Evolutionary conservation across 2,797 vertebrate genomes (phyloP), one percentile per base, ranked within the genome.

Genomic region (Knipowitschia caucasica): DNA sequence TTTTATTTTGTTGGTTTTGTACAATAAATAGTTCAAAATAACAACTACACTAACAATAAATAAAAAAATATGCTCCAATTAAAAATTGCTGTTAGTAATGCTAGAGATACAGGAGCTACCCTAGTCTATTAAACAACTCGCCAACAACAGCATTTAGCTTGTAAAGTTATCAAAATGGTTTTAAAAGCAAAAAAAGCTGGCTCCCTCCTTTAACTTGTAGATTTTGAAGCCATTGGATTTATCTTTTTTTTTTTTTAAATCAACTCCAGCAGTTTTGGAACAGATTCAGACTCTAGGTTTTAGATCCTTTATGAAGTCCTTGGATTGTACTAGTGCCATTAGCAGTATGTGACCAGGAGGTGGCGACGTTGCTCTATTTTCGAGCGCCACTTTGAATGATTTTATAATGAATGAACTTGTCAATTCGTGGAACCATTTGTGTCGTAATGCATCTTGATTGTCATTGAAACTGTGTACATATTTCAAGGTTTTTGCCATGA

Each of bases 381-480:
- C 49, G 30, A 64, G 70, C 57, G 71, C 27, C 52, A 1, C 34
- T 8, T 5, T 9, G 15, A 67, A 39, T 66, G 57, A 29, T 56
- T 69, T 71, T 79, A 75, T 14, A 12, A 24, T 42, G 77, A 74
- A 53, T 69, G 73, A 83, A 78, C 70, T 80, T 54, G 63, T 42
- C 68, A 69, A 78, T 8, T 59, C 47, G 81, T 84, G 78, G n/a
- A 81, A 59, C 62, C 79, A 72, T 65, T n/a, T 66, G 86, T 86
- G 73, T 83, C 14, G 82, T 86, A 72, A 78, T 64, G 81, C 82
- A 84, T 84, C 83, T 52, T 74, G 38, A 56, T 58, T 62, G 75
- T 62, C 58, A 51, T 68, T 66, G 51, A 67, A 67, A 69, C n/a
- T 58, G 64, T 82, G 79, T 77, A 77, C 71, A 80, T 73, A 78